Evolutionary conservation across 2,888 invertebrate genomes (phyloP).

Genomic region (Cantharis rufa): DNA sequence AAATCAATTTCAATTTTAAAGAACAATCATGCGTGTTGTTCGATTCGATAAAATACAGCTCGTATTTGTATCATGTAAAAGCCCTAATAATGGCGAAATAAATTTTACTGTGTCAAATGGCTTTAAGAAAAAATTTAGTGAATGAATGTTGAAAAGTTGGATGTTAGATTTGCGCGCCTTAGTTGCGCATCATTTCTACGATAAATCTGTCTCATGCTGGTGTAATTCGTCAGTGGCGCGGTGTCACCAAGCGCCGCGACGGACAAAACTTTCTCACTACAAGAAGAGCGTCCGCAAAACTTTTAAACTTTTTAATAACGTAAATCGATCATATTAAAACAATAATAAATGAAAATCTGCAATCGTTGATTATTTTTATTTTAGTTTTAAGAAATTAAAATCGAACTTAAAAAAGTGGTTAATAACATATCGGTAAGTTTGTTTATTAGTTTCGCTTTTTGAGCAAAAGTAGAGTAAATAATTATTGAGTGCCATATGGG

Average conservation of each 20-base stretch:
- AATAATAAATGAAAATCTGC: neutral
- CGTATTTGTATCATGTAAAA: neutral
- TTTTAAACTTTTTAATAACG: neutral
- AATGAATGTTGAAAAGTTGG: conserved; percentile 22
- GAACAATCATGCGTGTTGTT: neutral
- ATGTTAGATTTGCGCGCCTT: conserved; percentile 32
- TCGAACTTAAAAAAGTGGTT: neutral
- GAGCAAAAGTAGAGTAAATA: neutral
- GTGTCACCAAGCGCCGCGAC: conserved; percentile 27
- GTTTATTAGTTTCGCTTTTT: neutral
- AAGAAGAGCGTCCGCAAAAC: neutral
- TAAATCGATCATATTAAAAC: neutral
- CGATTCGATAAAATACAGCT: neutral
- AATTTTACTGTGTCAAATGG: neutral
- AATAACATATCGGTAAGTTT: neutral
- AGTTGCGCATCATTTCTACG: conserved; percentile 33
- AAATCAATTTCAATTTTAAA: neutral
- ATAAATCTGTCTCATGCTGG: conserved; percentile 37
- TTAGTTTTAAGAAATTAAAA: neutral
- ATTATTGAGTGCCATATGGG: neutral
- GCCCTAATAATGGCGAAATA: neutral
- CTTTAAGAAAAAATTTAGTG: conserved; percentile 5
- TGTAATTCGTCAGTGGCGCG: conserved; percentile 35
- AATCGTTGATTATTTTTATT: neutral
- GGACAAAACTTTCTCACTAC: conserved; percentile 3